Base-by-base conservation (phyloP, 2,888 invertebrate species). In the Cenopis cana region DNA sequence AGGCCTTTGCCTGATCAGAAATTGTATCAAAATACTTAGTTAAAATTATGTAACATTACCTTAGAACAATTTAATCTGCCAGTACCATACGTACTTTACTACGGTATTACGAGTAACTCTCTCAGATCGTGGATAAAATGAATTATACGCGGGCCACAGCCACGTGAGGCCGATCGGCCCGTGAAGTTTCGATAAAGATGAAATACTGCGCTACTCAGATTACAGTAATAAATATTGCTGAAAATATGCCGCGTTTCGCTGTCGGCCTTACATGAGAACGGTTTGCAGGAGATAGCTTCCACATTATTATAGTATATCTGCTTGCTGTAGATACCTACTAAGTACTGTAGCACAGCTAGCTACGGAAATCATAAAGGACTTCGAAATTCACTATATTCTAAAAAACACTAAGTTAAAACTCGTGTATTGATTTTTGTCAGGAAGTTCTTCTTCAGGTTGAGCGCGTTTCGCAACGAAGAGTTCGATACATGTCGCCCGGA, bases 221-320 rank as follows among this genome's bases (percentile, higher is more conserved):
- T 85, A 85, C 79, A 77, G 78, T 77, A 81, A 85, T 85, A 86
- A 85, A 85, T 86, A 85, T 81, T 78, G 78, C 77, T 78, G 82
- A 82, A 85, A 83, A 85, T 85, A 81, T 82, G 82, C 81, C 74
- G 61, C 74, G 75, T 77, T 79, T 79, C 81, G 74, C 77, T 80
- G 78, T 75, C 73, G 76, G 18, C 29, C 56, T 73, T 74, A 75
- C 76, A 76, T 77, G 78, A 79, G 75, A 77, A 76, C 50, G 71
- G 73, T 76, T 79, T 77, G 76, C 77, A 41, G 73, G 78, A 79
- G 79, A 79, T 79, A 79, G 76, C 78, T 69, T 74, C 75, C 67
- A 73, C 73, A 73, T 73, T 75, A 77, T 73, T 72, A n/a, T 52
- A 66, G 14, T 41, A 17, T 73, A 59, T 72, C 68, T 73, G 71